Evolutionary conservation across 2,113 vertebrate genomes (phyloP).

Genomic region (Corythornis madagascariensis): DNA sequence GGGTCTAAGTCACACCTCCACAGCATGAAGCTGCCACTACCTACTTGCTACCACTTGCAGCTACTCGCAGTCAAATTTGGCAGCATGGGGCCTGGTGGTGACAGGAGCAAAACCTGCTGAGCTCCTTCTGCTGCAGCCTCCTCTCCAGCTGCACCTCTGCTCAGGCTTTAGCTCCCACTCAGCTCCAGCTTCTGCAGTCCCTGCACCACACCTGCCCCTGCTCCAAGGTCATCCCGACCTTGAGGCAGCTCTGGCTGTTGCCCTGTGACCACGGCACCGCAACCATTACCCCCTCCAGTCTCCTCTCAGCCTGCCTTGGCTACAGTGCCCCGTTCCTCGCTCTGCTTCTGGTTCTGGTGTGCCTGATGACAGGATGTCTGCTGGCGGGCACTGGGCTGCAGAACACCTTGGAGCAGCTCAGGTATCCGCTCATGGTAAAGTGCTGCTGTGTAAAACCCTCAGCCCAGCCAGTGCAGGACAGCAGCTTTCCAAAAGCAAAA

Average conservation of each 20-base stretch:
- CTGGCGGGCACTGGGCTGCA: neutral
- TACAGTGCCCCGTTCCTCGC: neutral
- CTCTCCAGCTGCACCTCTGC: neutral
- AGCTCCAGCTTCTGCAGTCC: neutral
- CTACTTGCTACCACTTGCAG: neutral
- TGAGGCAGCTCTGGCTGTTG: neutral
- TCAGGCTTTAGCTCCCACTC: neutral
- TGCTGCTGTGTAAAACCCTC: neutral
- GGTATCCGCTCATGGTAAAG: neutral
- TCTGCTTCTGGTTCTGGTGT: fast-evolving
- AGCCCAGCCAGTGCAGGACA: neutral
- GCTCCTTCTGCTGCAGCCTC: neutral
- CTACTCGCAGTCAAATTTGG: neutral
- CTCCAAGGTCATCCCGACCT: fast-evolving
- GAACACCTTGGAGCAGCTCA: neutral
- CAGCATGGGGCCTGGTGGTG: fast-evolving
- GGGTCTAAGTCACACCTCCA: fast-evolving
- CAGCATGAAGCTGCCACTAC: neutral
- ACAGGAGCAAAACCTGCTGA: neutral
- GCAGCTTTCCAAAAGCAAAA: neutral
- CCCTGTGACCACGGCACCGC: neutral
- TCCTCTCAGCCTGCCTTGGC: neutral
- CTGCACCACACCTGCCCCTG: neutral
- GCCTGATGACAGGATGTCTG: neutral
- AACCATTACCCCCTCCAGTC: neutral